phyloP scores from a whole-genome alignment of 2,113 vertebrate species.

The Cyanoliseus patagonus region DNA sequence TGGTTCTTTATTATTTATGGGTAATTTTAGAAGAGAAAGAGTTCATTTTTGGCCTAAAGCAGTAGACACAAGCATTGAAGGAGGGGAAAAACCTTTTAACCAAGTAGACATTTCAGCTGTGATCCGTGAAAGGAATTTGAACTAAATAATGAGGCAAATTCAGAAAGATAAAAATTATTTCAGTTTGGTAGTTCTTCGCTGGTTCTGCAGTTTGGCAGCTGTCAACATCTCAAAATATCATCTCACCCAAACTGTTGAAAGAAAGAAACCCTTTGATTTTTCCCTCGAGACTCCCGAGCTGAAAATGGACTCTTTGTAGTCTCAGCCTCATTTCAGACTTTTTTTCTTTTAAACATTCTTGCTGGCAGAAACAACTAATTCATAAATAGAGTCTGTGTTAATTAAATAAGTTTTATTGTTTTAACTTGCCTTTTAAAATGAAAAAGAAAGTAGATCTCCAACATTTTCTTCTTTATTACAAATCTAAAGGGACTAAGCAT shows the following conservation, averaged over 20 bases:
- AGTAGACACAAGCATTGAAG: neutral
- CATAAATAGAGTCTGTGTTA: conserved; percentile 68
- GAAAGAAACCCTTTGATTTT: conserved; percentile 76
- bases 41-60: neutral
- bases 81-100: neutral
- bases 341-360: conserved; percentile 43
- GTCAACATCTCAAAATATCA: conserved; percentile 79
- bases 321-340: conserved; percentile 68
- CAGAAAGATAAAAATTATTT: conserved; percentile 62
- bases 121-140: conserved; percentile 17
- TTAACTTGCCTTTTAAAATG: conserved; percentile 65
- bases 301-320: conserved; percentile 78
- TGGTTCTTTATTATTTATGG: neutral
- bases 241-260: conserved; percentile 77
- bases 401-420: conserved; percentile 73
- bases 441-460: conserved; percentile 56
- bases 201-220: conserved; percentile 75
- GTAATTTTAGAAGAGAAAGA: neutral
- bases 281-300: conserved; percentile 68
- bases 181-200: conserved; percentile 46
- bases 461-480: conserved; percentile 51
- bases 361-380: conserved; percentile 66
- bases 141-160: conserved; percentile 44
- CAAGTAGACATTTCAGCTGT: neutral
- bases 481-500: conserved; percentile 49